phyloP scores from a whole-genome alignment of 2,797 vertebrate genomes.

The Gymnocypris eckloni region DNA sequence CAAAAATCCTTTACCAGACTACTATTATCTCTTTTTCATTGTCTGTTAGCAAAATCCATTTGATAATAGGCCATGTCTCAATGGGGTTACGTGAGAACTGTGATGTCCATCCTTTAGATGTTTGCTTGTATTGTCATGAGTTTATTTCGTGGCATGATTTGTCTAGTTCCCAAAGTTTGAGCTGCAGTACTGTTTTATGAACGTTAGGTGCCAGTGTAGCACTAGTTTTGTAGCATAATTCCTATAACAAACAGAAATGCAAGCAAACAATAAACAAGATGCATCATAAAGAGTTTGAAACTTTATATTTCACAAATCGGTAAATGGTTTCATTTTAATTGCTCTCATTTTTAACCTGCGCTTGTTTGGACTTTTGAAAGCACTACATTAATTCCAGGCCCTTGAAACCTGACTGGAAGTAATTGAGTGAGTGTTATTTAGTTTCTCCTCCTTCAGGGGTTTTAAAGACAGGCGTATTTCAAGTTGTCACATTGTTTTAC shows the following conservation, averaged over 20 bases:
- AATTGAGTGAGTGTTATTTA: constrained; percentile 14
- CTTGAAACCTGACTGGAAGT: constrained; percentile 34
- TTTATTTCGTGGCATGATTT: constrained; percentile 7
- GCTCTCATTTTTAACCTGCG: not conserved
- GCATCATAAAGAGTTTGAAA: not conserved
- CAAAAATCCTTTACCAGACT: not conserved
- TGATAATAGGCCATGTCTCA: constrained; percentile 18
- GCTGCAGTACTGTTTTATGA: constrained; percentile 55
- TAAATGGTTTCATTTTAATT: not conserved
- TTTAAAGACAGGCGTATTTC: constrained; percentile 23
- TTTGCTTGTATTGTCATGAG: constrained; percentile 1
- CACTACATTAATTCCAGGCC: not conserved
- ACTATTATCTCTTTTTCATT: not conserved
- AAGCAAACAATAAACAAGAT: not conserved
- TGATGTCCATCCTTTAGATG: not conserved
- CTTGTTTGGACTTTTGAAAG: constrained; percentile 9
- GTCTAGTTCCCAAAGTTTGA: not conserved
- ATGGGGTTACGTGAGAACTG: not conserved
- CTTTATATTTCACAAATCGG: not conserved
- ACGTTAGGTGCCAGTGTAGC: constrained; percentile 71
- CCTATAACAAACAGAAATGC: not conserved
- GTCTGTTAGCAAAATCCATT: not conserved
- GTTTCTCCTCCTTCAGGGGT: constrained; percentile 7
- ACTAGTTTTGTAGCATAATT: constrained; percentile 14
- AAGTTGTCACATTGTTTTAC: constrained; percentile 41